phyloP scores from a whole-genome alignment of 2,113 vertebrate species.

The Cinclus mexicanus region DNA sequence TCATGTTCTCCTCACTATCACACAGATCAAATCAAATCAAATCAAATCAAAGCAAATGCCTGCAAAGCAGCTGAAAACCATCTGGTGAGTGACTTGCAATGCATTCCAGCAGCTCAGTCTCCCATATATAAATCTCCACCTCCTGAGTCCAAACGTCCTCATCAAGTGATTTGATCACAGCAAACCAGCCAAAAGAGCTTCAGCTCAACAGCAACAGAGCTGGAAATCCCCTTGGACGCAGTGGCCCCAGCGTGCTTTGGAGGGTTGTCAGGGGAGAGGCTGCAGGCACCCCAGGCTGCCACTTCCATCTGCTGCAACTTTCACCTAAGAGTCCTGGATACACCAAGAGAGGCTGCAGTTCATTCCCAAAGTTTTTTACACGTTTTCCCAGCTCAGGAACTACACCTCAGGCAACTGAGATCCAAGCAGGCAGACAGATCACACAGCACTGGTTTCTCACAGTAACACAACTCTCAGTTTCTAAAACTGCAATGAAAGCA shows the following conservation, averaged over 20 bases:
- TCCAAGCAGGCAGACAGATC: neutral
- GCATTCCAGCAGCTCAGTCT: constrained; percentile 5
- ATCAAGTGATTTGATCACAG: neutral
- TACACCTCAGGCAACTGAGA: neutral
- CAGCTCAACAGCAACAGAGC: neutral
- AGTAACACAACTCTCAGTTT: neutral
- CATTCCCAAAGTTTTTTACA: neutral
- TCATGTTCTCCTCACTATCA: neutral
- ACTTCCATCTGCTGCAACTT: neutral
- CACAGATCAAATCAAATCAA: neutral
- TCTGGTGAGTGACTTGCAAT: neutral
- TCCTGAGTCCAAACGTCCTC: neutral
- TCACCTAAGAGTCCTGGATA: accelerated
- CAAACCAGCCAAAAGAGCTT: neutral
- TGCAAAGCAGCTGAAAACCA: neutral
- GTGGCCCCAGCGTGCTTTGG: accelerated
- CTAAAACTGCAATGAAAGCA: neutral
- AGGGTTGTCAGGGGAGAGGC: neutral
- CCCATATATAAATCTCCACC: neutral
- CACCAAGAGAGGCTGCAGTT: neutral
- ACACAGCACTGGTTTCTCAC: neutral
- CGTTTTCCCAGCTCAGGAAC: neutral
- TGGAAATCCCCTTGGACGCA: neutral
- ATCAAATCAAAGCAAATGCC: too few relatives aligned
- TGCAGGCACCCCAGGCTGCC: neutral